Evolutionary conservation across 2,888 invertebrate genomes (phyloP), one percentile per base, ranked within the genome.

Genomic region (Pammene aurita): DNA sequence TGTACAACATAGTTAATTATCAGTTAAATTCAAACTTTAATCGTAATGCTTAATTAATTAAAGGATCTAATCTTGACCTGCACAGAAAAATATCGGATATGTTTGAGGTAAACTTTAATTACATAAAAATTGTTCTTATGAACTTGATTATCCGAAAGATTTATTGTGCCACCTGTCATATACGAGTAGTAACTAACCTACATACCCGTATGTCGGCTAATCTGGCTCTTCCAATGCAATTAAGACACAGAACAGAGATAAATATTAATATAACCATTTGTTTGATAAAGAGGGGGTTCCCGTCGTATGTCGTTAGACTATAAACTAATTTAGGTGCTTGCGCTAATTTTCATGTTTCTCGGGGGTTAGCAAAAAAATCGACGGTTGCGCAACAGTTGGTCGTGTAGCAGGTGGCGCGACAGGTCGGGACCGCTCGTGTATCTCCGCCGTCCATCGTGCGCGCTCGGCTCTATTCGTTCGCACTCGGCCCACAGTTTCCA

Each of bases 351-450:
- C 83, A 81, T 83, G 82, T 84, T 83, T 84, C 77, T 75, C 76
- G 83, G 79, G 83, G 84, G 84, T 83, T 84, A 83, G 85, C 85
- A 88, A 91, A 90, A 74, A 92, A 91, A 89, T 87, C 88, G 91
- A 92, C 92, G 90, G 92, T 88, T 89, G 90, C 81, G 89, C 90
- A 92, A 92, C 92, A 92, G 92, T 92, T 92, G 92, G 91, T 82
- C 78, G 80, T 76, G 84, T 81, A 86, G 90, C 91, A 91, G 92
- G 92, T 91, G 91, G 90, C 85, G 84, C 85, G 90, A 88, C 91
- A 91, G 91, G 92, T 90, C 90, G 71, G 54, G 58, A 50, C 54
- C 44, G 68, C 58, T 73, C 72, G 72, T 46, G 56, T 63, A 55
- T 67, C 65, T 67, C 72, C 71, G 72, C 67, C 74, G 68, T 46